Evolutionary conservation across 2,797 vertebrate genomes (phyloP).

Genomic region (Pantherophis vulpinus): DNA sequence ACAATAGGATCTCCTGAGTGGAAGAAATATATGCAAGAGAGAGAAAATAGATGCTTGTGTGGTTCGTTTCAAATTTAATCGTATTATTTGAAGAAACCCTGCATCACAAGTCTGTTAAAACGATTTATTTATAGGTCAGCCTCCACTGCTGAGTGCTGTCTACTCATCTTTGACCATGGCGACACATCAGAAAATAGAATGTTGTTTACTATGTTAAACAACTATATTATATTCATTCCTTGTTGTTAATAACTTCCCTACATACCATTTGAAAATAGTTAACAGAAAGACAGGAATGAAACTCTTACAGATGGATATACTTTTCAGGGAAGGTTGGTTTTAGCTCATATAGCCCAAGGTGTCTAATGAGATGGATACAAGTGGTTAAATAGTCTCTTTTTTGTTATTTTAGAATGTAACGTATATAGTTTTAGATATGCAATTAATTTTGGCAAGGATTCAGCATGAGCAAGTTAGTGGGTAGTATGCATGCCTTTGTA

Average conservation of each 20-base stretch:
- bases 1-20: background rate
- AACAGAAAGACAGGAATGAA: background rate
- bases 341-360: background rate
- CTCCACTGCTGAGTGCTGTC: background rate
- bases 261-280: background rate
- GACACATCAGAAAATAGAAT: background rate
- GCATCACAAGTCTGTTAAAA: background rate
- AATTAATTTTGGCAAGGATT: background rate
- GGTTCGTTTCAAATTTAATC: background rate
- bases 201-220: background rate
- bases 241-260: background rate
- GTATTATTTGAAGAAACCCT: background rate
- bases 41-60: background rate
- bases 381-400: background rate
- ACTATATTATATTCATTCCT: background rate
- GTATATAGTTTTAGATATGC: background rate
- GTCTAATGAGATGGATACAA: background rate
- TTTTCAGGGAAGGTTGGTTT: background rate
- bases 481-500: constrained; percentile 21
- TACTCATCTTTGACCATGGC: background rate
- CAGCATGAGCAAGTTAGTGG: background rate
- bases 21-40: background rate
- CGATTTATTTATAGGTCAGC: background rate
- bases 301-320: background rate
- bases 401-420: background rate